Evolutionary conservation across 2,888 invertebrate genomes (phyloP), one percentile per base, ranked within the genome.

Genomic region (Caenorhabditis sp.): DNA sequence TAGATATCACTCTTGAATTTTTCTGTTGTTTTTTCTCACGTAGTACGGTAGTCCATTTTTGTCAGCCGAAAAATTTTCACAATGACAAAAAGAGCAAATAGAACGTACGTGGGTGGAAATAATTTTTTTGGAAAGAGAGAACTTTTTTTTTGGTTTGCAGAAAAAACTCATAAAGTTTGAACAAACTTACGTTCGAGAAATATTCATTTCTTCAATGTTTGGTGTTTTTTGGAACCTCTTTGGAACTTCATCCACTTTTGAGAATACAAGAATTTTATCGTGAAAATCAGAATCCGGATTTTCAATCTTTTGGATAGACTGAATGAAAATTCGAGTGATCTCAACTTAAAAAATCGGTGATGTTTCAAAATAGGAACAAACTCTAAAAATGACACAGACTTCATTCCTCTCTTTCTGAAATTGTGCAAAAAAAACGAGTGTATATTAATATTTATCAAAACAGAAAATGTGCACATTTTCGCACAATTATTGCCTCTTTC

Each of bases 1-100:
- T 70, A 70, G 62, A 70, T 70, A 70, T 70, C 69, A 70, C 65
- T 62, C 62, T 65, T 61, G 26, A 65, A 69, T 43, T 43, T 43
- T 43, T 43, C 14, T 43, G 43, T 43, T 43, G 61, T 53, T 53
- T 24, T 24, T 53, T 53, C 53, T 17, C 3, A 5, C 14, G 43
- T 17, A 14, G 43, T 43, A 43, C 43, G 43, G 17, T 43, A 17
- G 43, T 43, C 43, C 12, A 17, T 3, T 43, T 43, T 31, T 31
- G n/a, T 31, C 31, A 31, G 31, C n/a, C n/a, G n/a, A n/a, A n/a
- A n/a, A 10, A 31, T 31, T 4, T 4, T 31, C 31, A 31, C 31
- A 43, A 43, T 17, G 43, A 17, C 2, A 43, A 43, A 43, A 14
- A 43, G 43, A 43, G 43, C 43, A 43, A 43, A 43, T 17, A 43